Evolutionary conservation across 2,888 invertebrate genomes (phyloP).

Genomic region (Lumbricus terrestris): DNA sequence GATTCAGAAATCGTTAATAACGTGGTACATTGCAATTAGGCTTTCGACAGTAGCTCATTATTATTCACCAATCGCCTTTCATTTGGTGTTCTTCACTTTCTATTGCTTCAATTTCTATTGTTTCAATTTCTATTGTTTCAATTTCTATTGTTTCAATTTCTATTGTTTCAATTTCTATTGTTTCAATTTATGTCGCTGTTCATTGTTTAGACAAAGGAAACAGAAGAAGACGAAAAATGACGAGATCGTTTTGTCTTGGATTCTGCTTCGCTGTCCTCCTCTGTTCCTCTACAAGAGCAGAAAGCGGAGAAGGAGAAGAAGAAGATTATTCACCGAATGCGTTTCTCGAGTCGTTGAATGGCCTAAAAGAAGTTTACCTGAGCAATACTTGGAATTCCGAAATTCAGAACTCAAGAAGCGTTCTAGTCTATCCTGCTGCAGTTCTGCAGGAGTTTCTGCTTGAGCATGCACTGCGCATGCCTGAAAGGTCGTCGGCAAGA

Average conservation of each 20-base stretch:
- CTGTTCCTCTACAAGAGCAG: neutral
- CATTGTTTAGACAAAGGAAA: neutral
- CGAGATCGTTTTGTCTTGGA: neutral
- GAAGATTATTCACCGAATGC: neutral
- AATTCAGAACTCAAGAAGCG: neutral
- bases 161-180: neutral
- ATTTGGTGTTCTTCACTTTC: too few species aligned
- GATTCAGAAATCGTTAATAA: neutral
- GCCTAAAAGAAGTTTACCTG: neutral
- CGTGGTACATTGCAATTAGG: neutral
- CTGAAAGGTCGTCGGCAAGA: neutral
- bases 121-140: neutral
- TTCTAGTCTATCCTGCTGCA: neutral
- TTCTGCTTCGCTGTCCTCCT: neutral
- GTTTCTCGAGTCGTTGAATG: neutral
- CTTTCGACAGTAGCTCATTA: too few species aligned
- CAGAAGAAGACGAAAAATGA: neutral
- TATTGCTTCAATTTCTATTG: too few species aligned
- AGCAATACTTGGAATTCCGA: neutral
- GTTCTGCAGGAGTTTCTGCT: neutral
- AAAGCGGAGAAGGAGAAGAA: too few species aligned
- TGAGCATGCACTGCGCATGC: neutral
- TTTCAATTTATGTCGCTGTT: neutral
- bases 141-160: fast-evolving
- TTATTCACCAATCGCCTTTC: too few species aligned